Evolutionary conservation across 1,140 invertebrate genomes (phyloP).

Genomic region (Scaptomyza graminum): DNA sequence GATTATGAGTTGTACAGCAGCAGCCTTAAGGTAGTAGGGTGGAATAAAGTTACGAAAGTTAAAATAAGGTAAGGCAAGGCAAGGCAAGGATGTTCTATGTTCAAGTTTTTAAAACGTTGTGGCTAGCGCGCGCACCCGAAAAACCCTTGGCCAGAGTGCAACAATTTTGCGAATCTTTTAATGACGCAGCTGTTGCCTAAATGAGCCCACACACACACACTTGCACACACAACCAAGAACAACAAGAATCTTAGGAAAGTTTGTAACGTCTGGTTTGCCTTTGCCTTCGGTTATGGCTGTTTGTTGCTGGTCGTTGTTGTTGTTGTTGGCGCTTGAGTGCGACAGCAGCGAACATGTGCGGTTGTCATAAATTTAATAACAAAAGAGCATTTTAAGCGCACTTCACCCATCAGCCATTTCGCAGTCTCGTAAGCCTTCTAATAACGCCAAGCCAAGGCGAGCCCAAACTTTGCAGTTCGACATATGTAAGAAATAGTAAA

Average conservation of each 20-base stretch:
- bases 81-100: background rate
- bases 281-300: slow-evolving; percentile 32
- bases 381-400: slow-evolving; percentile 75
- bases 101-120: slow-evolving; percentile 55
- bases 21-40: too few relatives aligned
- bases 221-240: slow-evolving; percentile 35
- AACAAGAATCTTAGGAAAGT: slow-evolving; percentile 30
- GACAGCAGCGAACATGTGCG: slow-evolving; percentile 68
- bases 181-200: slow-evolving; percentile 70
- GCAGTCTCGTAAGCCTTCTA: slow-evolving; percentile 66
- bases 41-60: too few relatives aligned
- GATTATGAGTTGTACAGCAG: background rate
- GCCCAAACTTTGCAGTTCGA: slow-evolving; percentile 52
- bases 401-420: slow-evolving; percentile 35
- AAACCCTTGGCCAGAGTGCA: slow-evolving; percentile 41
- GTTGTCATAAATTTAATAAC: slow-evolving; percentile 77
- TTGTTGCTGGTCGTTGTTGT: slow-evolving; percentile 44
- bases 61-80: background rate
- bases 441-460: slow-evolving; percentile 57
- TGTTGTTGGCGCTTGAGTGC: slow-evolving; percentile 54
- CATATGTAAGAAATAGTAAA: slow-evolving; percentile 5
- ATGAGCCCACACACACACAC: slow-evolving; percentile 31
- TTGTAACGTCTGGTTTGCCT: slow-evolving; percentile 20
- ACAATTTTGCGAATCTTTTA: slow-evolving; percentile 72
- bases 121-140: slow-evolving; percentile 32